phyloP scores from a whole-genome alignment of 2,113 vertebrate genomes.

The Alethe diademata region DNA sequence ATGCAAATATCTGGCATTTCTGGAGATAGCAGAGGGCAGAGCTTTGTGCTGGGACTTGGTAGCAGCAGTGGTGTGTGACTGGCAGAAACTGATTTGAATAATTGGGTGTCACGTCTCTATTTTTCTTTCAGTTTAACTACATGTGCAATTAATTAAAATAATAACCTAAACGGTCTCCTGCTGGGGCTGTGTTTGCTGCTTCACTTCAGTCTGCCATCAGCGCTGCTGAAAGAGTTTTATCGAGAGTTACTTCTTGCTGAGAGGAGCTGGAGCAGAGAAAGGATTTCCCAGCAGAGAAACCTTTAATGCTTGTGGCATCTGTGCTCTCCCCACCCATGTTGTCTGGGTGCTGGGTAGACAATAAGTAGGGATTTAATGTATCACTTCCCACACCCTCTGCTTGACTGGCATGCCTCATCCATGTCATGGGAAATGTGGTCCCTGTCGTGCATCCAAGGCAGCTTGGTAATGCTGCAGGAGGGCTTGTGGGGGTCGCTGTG shows the following conservation, averaged over 20 bases:
- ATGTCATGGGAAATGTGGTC: neutral
- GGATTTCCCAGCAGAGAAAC: neutral
- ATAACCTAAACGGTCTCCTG: slow-evolving; percentile 61
- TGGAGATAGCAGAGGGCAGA: slow-evolving; percentile 6
- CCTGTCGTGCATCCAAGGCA: neutral
- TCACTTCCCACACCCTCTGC: neutral
- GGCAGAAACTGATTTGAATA: slow-evolving; percentile 56
- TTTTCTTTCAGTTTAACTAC: slow-evolving; percentile 65
- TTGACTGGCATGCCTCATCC: neutral
- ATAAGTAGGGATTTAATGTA: neutral
- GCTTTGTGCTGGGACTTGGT: neutral
- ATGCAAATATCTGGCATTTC: slow-evolving; percentile 20
- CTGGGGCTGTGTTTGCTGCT: slow-evolving; percentile 56
- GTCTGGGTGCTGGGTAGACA: neutral
- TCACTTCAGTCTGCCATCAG: slow-evolving; percentile 13
- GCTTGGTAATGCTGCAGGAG: neutral
- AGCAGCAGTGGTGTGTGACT: neutral
- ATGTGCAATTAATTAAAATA: slow-evolving; percentile 72
- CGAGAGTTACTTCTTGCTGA: slow-evolving; percentile 10
- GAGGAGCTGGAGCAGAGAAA: neutral
- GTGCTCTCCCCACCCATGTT: neutral
- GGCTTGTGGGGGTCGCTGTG: neutral
- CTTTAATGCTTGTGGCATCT: neutral
- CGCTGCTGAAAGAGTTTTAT: neutral
- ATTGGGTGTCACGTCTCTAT: slow-evolving; percentile 59